These are phyloP conservation scores for Callaeas wilsoni DNA, from an alignment of 2,113 vertebrate species.

Conservation along the genomic window DNA sequence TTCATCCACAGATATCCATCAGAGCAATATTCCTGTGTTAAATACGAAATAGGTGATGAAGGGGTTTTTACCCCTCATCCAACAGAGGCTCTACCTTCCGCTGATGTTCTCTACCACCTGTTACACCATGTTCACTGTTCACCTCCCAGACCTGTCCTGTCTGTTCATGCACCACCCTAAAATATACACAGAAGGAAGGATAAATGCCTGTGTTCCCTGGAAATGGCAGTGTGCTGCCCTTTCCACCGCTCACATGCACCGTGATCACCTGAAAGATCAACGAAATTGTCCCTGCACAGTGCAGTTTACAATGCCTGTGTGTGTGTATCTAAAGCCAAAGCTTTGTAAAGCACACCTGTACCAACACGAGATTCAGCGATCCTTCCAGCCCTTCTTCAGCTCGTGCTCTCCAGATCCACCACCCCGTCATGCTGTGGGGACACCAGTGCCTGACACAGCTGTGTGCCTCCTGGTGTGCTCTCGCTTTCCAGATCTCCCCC, in stretches of 20 bases:
- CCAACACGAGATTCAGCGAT: fast-evolving
- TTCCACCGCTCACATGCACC: neutral
- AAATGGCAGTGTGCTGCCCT: neutral
- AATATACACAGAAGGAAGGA: fast-evolving
- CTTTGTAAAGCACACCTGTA: neutral
- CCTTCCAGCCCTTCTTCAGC: neutral
- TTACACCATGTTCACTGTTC: neutral
- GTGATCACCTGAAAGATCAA: neutral
- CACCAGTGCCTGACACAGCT: neutral
- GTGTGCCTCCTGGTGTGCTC: neutral
- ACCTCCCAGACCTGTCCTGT: neutral
- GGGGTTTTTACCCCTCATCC: neutral
- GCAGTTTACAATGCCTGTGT: neutral
- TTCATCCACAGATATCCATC: neutral
- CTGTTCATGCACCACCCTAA: neutral
- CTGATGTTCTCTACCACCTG: neutral
- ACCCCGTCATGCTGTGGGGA: too few relatives aligned
- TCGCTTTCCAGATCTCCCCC: neutral
- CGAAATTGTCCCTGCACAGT: neutral
- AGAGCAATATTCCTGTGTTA: neutral
- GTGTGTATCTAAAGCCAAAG: neutral
- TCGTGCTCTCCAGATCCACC: neutral
- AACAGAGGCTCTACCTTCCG: neutral
- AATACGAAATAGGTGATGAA: neutral
- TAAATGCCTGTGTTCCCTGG: neutral